phyloP scores from a whole-genome alignment of 2,797 vertebrate species.

The Chelonia mydas region DNA sequence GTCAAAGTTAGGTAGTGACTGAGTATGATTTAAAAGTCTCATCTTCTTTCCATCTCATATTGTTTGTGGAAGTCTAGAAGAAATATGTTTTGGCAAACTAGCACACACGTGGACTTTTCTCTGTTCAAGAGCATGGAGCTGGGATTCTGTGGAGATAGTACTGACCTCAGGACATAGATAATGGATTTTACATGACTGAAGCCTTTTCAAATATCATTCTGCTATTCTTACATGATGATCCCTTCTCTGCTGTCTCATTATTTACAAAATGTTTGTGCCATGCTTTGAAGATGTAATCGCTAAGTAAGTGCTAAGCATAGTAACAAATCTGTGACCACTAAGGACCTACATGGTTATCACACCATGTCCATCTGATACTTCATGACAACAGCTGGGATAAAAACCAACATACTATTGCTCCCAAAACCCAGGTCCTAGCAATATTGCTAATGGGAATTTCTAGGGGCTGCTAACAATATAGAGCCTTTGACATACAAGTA shows the following conservation, averaged over 20 bases:
- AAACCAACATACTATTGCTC: not conserved
- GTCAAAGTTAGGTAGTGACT: not conserved
- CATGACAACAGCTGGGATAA: not conserved
- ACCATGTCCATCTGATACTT: not conserved
- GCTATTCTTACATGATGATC: not conserved
- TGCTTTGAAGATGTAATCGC: not conserved
- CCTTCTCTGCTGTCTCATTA: not conserved
- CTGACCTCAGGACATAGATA: not conserved
- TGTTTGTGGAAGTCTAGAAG: not conserved
- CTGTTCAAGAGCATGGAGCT: not conserved
- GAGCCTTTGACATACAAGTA: not conserved
- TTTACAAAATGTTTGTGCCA: not conserved
- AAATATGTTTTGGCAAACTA: not conserved
- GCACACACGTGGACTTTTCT: not conserved
- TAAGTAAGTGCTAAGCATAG: not conserved
- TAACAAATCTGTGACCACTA: not conserved
- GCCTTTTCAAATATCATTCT: not conserved
- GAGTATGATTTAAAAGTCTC: not conserved
- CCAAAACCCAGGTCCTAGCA: not conserved
- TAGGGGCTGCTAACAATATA: not conserved
- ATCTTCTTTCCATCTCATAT: not conserved
- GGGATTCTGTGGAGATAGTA: not conserved
- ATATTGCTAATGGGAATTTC: not conserved
- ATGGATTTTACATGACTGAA: not conserved
- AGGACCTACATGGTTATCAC: not conserved